Evolutionary conservation across 2,888 invertebrate genomes (phyloP).

Genomic region (Trissolcus japonicus): DNA sequence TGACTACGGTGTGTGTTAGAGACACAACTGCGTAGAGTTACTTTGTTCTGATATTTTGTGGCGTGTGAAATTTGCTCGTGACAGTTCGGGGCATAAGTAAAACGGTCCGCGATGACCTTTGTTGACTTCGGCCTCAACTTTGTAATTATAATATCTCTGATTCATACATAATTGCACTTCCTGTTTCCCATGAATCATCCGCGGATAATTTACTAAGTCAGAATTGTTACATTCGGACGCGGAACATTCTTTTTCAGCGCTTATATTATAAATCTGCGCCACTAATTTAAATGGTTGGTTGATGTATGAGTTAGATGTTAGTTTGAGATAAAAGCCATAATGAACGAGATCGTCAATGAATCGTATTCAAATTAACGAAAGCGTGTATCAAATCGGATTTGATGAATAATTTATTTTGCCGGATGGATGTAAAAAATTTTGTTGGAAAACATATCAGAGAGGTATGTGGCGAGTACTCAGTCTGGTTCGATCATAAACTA

Average conservation of each 20-base stretch:
- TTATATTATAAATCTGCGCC: constrained; percentile 23
- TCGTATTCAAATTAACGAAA: constrained; percentile 22
- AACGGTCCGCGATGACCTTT: background rate
- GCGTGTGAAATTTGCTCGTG: too few species aligned
- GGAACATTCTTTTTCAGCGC: constrained; percentile 18
- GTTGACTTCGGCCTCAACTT: constrained; percentile 1
- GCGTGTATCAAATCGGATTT: constrained; percentile 5
- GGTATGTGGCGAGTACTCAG: background rate
- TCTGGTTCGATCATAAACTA: background rate
- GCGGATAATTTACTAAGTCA: constrained; percentile 21
- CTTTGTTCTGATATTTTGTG: too few species aligned
- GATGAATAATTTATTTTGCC: constrained; percentile 21
- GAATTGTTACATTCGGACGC: constrained; percentile 20
- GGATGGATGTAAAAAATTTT: background rate
- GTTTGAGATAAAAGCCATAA: constrained; percentile 26
- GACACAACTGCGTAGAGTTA: too few species aligned
- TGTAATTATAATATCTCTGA: constrained; percentile 28
- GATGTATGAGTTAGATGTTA: constrained; percentile 31
- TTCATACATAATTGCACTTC: constrained; percentile 22
- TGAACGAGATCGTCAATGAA: constrained; percentile 16
- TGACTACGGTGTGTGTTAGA: too few species aligned
- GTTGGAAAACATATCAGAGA: too few species aligned
- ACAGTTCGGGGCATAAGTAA: background rate
- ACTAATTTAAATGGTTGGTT: constrained; percentile 17
- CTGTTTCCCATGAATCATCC: constrained; percentile 24